A percentile compares a stretch with the other conserved stretches of the same genome.
phyloP scores from a whole-genome alignment of 2,797 vertebrate genomes.

The Peromyscus nudipes region DNA sequence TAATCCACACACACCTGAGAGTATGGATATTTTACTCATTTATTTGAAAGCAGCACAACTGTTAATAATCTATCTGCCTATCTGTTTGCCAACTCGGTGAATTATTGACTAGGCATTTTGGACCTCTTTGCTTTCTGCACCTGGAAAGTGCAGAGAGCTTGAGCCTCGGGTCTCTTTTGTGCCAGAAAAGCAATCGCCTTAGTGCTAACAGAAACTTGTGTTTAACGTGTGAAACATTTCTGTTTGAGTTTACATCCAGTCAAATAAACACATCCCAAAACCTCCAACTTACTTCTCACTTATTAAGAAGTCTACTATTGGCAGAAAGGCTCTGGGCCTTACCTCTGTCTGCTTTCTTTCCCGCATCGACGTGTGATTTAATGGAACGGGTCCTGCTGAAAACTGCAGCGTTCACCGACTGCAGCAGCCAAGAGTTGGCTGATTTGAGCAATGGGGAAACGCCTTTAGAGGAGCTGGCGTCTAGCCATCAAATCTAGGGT shows the following conservation, averaged over 20 bases:
- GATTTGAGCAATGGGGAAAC: slow-evolving; percentile 64
- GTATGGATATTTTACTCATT: background rate
- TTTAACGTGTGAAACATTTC: slow-evolving; percentile 45
- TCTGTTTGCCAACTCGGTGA: slow-evolving; percentile 23
- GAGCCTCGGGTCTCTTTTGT: background rate
- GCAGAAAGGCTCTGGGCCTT: slow-evolving; percentile 32
- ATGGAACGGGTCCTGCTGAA: slow-evolving; percentile 69
- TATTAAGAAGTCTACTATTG: slow-evolving; percentile 45
- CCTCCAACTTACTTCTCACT: slow-evolving; percentile 4
- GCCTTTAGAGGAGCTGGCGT: slow-evolving; percentile 54
- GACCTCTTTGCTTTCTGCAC: slow-evolving; percentile 63
- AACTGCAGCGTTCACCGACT: slow-evolving; percentile 48
- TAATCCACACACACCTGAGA: background rate
- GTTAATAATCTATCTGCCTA: slow-evolving; percentile 39
- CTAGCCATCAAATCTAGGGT: slow-evolving; percentile 55
- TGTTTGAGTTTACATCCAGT: slow-evolving; percentile 51
- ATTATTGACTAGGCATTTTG: slow-evolving; percentile 38
- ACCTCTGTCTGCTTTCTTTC: slow-evolving; percentile 74
- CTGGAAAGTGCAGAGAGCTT: slow-evolving; percentile 48
- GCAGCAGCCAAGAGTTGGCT: slow-evolving; percentile 66
- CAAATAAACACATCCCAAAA: slow-evolving; percentile 68
- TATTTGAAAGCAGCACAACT: slow-evolving; percentile 33
- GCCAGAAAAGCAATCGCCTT: slow-evolving; percentile 40
- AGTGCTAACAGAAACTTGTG: slow-evolving; percentile 45
- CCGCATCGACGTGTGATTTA: slow-evolving; percentile 63